Base-by-base conservation (phyloP, 2,113 vertebrate genomes). In the Zosterops borbonicus region DNA sequence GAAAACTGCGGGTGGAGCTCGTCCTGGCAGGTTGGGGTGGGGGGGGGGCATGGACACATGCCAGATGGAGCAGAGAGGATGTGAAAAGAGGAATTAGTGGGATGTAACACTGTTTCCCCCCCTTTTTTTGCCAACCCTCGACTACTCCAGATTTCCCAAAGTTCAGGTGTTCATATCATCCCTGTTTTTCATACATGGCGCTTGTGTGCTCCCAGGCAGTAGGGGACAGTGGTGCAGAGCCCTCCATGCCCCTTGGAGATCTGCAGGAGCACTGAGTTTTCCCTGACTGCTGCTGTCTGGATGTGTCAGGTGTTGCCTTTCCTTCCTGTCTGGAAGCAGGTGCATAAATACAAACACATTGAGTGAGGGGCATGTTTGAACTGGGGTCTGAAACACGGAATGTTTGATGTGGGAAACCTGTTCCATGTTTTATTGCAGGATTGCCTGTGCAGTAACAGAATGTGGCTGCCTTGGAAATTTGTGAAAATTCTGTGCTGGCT, bases 61-160 rank as follows among this genome's bases (percentile, higher is more conserved):
- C 59, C 58, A 67, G 68, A 2, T 11, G 14, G 83, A 49, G 63
- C 44, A 82, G 70, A 31, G 27, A 22, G 79, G 71, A 64, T 59
- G 56, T 49, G 64, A 22, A 63, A 63, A 33, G 79, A 35, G 65
- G 56, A n/a, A 18, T 53, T 31, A 11, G 28, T 15, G 55, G 35
- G 24, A 33, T 2, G 4, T 12, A 55, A 39, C 25, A 5, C 33
- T 19, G 9, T 42, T 65, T 62, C 7, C 20, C 33, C 15, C 10
- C 5, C 2, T 17, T 39, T 67, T 47, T 77, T 37, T 63, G 7
- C 4, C 25, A 9, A 33, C 22, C 21, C 14, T 50, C 28, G 3
- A 9, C 12, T 0, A 0, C n/a, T 46, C 28, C 35, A 79, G 27
- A 4, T 39, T 65, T 58, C 2, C 41, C 27, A 25, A 59, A 23